These are phyloP conservation scores for Trogon melanurus DNA, from an alignment of 2,113 vertebrate genomes.

Conservation along the genomic window DNA sequence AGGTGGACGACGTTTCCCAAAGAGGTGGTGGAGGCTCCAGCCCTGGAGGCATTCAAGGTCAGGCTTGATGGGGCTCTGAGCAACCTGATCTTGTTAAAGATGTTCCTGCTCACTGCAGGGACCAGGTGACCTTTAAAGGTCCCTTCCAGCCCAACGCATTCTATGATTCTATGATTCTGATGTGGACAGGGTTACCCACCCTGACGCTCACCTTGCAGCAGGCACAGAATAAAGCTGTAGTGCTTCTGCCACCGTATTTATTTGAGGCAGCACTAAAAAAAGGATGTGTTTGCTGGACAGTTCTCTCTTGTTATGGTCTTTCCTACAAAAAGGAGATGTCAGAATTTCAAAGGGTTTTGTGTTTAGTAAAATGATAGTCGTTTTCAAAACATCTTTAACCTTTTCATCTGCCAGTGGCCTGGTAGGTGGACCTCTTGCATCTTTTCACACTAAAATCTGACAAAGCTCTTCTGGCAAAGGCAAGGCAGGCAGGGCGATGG, in stretches of 20 bases:
- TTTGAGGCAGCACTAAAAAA: not conserved
- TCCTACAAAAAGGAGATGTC: not conserved
- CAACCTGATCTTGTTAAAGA: too few relatives aligned
- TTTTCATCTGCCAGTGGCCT: not conserved
- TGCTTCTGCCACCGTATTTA: accelerated
- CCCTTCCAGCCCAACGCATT: too few relatives aligned
- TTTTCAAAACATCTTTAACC: constrained; percentile 21
- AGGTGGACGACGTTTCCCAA: not conserved
- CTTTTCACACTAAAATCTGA: not conserved
- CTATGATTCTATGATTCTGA: not conserved
- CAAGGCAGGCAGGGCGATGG: not conserved
- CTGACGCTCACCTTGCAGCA: accelerated
- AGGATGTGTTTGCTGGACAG: not conserved
- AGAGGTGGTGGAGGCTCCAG: too few relatives aligned
- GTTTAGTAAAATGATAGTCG: not conserved
- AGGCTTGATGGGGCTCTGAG: too few relatives aligned
- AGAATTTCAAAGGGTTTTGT: not conserved
- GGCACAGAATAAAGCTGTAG: not conserved
- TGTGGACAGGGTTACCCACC: not conserved
- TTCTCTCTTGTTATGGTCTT: not conserved
- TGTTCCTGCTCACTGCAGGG: too few relatives aligned
- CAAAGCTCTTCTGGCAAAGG: not conserved
- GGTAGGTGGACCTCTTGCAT: not conserved
- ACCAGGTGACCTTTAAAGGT: too few relatives aligned
- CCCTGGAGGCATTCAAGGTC: too few relatives aligned